Conservation (phyloP, 1,140 invertebrate species). For the Eriocheir sinensis region DNA sequence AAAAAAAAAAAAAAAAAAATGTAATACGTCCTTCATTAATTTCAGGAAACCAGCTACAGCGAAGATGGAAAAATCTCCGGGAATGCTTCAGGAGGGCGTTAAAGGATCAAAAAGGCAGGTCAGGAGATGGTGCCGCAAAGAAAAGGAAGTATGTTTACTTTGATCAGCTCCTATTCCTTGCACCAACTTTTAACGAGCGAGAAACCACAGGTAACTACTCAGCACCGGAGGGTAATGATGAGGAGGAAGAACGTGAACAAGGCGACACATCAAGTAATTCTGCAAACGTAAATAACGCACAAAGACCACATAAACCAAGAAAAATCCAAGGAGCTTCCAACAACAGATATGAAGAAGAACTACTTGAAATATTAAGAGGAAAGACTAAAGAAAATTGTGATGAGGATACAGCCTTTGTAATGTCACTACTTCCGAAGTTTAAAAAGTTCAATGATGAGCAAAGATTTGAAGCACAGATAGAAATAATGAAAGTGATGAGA, state of each 20-base stretch:
- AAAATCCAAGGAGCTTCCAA: conserved; percentile 28
- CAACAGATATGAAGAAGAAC: not conserved
- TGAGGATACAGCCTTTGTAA: conserved; percentile 33
- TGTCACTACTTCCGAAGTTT: conserved; percentile 56
- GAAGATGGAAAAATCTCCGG: conserved; percentile 47
- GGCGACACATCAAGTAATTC: conserved; percentile 17
- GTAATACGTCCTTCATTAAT: not conserved
- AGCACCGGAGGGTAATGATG: conserved; percentile 12
- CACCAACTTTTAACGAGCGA: conserved; percentile 42
- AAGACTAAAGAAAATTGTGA: conserved; percentile 42
- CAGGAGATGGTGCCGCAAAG: conserved; percentile 48
- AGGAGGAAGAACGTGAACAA: conserved; percentile 39
- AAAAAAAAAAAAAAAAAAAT: too few relatives aligned
- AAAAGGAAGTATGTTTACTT: conserved; percentile 47
- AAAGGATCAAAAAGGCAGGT: conserved; percentile 24
- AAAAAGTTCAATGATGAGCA: conserved; percentile 56
- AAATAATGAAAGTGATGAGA: conserved; percentile 56
- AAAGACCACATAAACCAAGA: conserved; percentile 17
- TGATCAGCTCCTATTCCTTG: conserved; percentile 40
- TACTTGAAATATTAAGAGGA: conserved; percentile 29
- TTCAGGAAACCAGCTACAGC: conserved; percentile 49
- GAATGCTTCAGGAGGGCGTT: conserved; percentile 59
- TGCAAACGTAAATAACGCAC: conserved; percentile 19
- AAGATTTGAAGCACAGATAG: conserved; percentile 49
- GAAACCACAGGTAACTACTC: conserved; percentile 42